Evolutionary conservation across 2,888 invertebrate species (phyloP).

Genomic region (Hoplodrina blanda): DNA sequence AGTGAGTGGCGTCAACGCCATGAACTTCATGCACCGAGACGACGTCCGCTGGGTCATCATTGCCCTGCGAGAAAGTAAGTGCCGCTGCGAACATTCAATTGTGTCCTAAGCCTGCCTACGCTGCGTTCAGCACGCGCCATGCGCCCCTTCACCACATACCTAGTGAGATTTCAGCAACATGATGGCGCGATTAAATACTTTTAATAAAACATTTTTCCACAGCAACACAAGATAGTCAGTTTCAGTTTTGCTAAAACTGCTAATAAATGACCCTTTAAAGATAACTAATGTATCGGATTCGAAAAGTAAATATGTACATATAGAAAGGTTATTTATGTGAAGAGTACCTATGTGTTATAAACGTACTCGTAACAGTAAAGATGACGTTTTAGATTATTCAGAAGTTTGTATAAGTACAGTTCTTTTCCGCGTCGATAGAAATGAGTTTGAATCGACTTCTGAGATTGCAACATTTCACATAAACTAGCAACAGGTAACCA

Average conservation of each 20-base stretch:
- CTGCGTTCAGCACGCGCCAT: constrained; percentile 19
- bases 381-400: constrained; percentile 6
- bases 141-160: not conserved
- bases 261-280: constrained; percentile 19
- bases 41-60: constrained; percentile 97
- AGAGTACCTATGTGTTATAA: constrained; percentile 9
- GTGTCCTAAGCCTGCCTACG: constrained; percentile 16
- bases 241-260: constrained; percentile 17
- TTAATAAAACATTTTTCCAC: not conserved
- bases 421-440: constrained; percentile 5
- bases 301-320: too few relatives aligned
- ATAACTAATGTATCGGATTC: too few relatives aligned
- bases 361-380: not conserved
- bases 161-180: constrained; percentile 16
- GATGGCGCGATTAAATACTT: constrained; percentile 1
- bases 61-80: constrained; percentile 94
- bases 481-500: constrained; percentile 39
- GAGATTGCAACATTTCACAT: constrained; percentile 31
- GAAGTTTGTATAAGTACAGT: not conserved
- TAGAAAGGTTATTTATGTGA: constrained; percentile 16
- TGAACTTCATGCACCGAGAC: constrained; percentile 96
- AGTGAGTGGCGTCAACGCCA: constrained; percentile 96
- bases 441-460: constrained; percentile 26
- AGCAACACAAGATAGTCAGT: constrained; percentile 1
- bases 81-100: constrained; percentile 26